Evolutionary conservation across 2,113 vertebrate species (phyloP), one percentile per base, ranked within the genome.

Genomic region (Solea senegalensis): DNA sequence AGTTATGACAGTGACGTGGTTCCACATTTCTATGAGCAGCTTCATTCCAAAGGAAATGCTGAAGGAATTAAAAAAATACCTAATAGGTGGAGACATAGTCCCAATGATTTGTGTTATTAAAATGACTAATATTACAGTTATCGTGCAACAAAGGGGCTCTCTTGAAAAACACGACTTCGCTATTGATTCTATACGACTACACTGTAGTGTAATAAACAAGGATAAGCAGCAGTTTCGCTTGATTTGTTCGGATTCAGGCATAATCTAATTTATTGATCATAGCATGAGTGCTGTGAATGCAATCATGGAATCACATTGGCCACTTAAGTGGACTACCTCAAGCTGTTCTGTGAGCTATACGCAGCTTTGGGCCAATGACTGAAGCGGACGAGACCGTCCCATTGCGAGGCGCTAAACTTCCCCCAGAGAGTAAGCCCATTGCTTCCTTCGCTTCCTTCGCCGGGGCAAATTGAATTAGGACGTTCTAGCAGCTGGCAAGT

Each of bases 381-480:
- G 57, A 58, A 82, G 75, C 78, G 84, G 84, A 83, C 71, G 70
- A 72, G 74, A 68, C 74, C 65, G 69, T 85, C 80, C 59, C 74
- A 1, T 79, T 59, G 59, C 60, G 76, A 58, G 49, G 52, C 65
- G 76, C 83, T 84, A 87, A 89, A 88, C 77, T 76, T 81, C 64
- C 74, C 87, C 83, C 76, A 16, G 84, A 86, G 90, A 89, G 67
- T 64, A 49, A 60, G 69, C 53, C n/a, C n/a, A n/a, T n/a, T n/a
- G n/a, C n/a, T n/a, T n/a, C n/a, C 68, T 70, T 51, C 53, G 76
- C 73, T 92, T 91, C 86, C 84, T 86, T 91, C 88, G 92, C 90
- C 76, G 77, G 76, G 43, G 34, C 78, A 90, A 92, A 94, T 89
- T 91, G 83, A 94, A 94, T 94, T 91, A 92, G 83, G 85, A 90